Percentiles rank a stretch among this genome's conserved stretches.
Evolutionary conservation across 2,113 vertebrate species (phyloP).

Genomic region (Loxodonta africana): DNA sequence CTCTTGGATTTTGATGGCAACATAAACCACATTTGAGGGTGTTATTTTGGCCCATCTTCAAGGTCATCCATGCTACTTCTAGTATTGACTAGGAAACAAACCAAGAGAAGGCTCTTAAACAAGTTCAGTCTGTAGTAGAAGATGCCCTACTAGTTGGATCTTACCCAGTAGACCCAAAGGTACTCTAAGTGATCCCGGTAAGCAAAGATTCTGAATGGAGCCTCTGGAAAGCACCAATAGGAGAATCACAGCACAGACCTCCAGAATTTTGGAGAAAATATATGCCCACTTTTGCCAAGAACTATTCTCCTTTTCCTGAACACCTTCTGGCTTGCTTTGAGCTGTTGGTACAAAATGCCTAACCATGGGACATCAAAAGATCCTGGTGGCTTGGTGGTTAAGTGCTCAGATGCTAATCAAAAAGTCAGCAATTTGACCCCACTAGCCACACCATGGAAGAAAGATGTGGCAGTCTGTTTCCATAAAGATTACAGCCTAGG

Average conservation of each 20-base stretch:
- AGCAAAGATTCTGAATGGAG: background rate
- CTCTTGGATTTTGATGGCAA: no score
- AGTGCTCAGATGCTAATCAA: no score
- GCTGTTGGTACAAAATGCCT: background rate
- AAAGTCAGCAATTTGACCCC: no score
- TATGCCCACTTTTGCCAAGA: background rate
- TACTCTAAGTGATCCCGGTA: background rate
- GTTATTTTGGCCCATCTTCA: background rate
- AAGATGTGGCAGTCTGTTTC: no score
- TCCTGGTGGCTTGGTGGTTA: no score
- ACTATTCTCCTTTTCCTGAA: background rate
- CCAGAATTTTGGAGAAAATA: background rate
- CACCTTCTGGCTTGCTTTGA: background rate
- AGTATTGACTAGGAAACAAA: background rate
- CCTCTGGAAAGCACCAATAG: background rate
- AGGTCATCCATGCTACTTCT: background rate
- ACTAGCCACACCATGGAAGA: no score
- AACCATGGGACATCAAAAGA: background rate
- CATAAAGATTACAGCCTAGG: no score
- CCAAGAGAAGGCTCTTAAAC: background rate
- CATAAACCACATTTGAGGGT: no score
- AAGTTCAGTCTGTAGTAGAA: background rate
- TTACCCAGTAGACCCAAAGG: background rate
- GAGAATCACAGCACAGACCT: no score
- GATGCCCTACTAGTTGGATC: background rate